Evolutionary conservation across 2,113 vertebrate genomes (phyloP), one percentile per base, ranked within the genome.

Genomic region (Pachyramphus minor): DNA sequence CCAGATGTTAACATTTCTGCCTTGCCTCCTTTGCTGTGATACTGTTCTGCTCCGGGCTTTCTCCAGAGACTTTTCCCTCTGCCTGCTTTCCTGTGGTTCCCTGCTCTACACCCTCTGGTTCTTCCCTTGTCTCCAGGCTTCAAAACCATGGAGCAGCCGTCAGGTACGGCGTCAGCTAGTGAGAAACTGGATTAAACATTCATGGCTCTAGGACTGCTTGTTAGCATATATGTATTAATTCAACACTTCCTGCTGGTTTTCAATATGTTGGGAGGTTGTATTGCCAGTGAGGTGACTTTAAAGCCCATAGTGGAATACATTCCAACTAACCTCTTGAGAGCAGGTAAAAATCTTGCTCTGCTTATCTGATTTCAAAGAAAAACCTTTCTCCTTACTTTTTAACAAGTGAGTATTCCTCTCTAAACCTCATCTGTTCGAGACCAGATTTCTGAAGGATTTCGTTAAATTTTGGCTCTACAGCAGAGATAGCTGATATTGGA

Each of bases 151-250:
- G 58, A 64, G 92, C 71, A 84, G 66, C 89, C 69, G 9, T 49
- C 66, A 78, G 87, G 55, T 81, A 63, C 31, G 30, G 37, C 44
- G 33, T 93, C 94, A 93, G 42, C 78, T 52, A 28, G 66, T 62
- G 66, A 66, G 88, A 90, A 96, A n/a, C 74, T 56, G 80, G 84
- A 96, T 96, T 72, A 90, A 96, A 92, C 74, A 64, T 93, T 87
- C 82, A 71, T 90, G 87, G 69, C 52, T 78, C 44, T 47, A 52
- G 84, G 80, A 89, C 47, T 41, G 59, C 84, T 94, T 80, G 82
- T 92, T 96, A 96, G 93, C 93, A 76, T 93, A 76, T 87, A 77
- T 63, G 94, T 90, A 90, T 97, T 96, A 96, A 97, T 96, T 88
- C 94, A 94, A 52, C 69, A 35, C 55, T 80, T 87, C 91, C 87